Conservation (phyloP, 1,140 invertebrate species). For the Drosophila tropicalis region DNA sequence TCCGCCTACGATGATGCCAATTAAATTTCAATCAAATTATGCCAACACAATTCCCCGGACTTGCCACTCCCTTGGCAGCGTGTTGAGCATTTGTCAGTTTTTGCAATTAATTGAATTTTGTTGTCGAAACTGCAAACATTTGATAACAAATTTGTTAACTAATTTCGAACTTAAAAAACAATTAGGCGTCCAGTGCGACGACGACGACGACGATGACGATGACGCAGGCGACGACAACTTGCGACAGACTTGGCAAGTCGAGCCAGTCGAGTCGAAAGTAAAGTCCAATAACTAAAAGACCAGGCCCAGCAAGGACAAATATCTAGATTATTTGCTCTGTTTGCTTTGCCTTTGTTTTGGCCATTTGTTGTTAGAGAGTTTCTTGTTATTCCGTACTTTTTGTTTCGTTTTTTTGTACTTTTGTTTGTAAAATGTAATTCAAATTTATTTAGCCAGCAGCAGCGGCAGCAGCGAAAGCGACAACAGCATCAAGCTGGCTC, state of each 20-base stretch:
- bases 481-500: conserved; percentile 27
- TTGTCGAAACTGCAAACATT: conserved; percentile 82
- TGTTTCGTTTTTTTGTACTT: conserved; percentile 19
- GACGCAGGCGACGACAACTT: conserved; percentile 56
- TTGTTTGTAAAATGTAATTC: conserved; percentile 63
- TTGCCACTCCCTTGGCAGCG: conserved; percentile 29
- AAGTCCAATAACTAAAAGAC: conserved; percentile 23
- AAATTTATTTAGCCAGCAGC: conserved; percentile 73
- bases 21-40: conserved; percentile 80
- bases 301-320: conserved; percentile 49
- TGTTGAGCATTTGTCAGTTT: conserved; percentile 67
- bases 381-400: conserved; percentile 24
- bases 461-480: conserved; percentile 30
- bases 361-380: conserved; percentile 43
- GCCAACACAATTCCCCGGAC: conserved; percentile 26
- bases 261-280: not conserved
- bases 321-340: conserved; percentile 65
- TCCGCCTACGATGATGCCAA: conserved; percentile 57
- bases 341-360: conserved; percentile 51
- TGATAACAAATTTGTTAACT: conserved; percentile 83
- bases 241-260: conserved; percentile 43
- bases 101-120: conserved; percentile 81
- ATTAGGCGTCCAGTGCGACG: conserved; percentile 58
- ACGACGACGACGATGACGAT: conserved; percentile 17
- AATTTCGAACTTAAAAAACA: conserved; percentile 82